Percentiles rank a stretch among this genome's conserved stretches.
These are phyloP conservation scores for Bolinopsis microptera DNA, from an alignment of 37 sponge, comb jelly and placozoan genomes.

Conservation along the genomic window DNA sequence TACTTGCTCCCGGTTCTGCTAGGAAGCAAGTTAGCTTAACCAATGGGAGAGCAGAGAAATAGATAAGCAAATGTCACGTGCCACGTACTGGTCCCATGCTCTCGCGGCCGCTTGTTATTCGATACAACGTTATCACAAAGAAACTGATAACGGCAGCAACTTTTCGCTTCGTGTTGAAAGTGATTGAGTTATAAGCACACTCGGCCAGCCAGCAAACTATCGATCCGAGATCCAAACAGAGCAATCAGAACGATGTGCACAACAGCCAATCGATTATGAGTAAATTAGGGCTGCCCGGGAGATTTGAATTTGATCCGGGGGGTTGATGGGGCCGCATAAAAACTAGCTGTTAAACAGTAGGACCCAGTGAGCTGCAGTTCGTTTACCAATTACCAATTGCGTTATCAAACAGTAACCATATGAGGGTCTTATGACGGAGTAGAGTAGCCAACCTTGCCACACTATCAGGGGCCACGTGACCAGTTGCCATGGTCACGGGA, in stretches of 20 bases:
- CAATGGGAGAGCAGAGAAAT: background rate
- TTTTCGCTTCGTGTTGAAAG: too few relatives aligned
- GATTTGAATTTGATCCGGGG: background rate
- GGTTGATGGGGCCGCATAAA: background rate
- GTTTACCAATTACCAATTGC: slow-evolving; percentile 21
- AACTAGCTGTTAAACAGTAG: background rate
- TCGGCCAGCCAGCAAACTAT: background rate
- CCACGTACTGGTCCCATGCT: background rate
- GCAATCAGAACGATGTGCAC: background rate
- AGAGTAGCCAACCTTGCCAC: background rate
- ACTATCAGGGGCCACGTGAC: background rate
- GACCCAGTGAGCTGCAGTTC: background rate
- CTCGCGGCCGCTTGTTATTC: background rate
- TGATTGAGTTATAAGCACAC: background rate
- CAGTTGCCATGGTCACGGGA: background rate
- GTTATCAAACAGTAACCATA: slow-evolving; percentile 13
- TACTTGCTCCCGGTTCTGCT: background rate
- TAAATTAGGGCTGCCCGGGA: background rate
- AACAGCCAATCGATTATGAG: background rate
- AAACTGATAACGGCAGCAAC: background rate
- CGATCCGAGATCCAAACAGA: background rate
- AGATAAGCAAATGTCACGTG: background rate
- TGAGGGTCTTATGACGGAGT: background rate
- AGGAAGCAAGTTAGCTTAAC: background rate
- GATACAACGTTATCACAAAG: background rate